phyloP scores from a whole-genome alignment of 2,113 vertebrate genomes.

The Microcebus tavaratra region DNA sequence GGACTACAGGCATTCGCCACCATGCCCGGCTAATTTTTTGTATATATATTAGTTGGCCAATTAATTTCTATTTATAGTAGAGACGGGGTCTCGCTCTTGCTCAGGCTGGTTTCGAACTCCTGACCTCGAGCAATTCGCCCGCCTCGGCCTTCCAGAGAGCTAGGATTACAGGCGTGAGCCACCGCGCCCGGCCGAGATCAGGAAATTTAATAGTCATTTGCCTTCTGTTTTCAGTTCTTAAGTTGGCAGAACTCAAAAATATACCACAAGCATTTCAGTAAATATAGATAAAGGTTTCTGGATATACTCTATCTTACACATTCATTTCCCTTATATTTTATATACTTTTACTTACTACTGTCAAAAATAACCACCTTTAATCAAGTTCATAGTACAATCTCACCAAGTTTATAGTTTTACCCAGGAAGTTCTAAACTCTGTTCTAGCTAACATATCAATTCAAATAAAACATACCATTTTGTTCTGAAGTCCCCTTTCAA shows the following conservation, averaged over 20 bases:
- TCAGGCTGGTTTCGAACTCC: no score
- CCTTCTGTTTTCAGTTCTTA: constrained; percentile 45
- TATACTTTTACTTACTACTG: constrained; percentile 1
- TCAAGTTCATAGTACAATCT: neutral
- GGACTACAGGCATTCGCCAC: no score
- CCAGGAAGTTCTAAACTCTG: neutral
- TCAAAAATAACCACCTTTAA: constrained; percentile 41
- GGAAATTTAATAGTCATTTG: constrained; percentile 35
- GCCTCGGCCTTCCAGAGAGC: no score
- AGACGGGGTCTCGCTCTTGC: no score
- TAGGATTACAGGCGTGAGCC: no score
- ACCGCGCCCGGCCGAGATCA: neutral
- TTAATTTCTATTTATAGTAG: no score
- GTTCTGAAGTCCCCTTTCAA: neutral
- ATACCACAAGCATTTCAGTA: constrained; percentile 22
- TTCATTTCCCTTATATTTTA: constrained; percentile 43
- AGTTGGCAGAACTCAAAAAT: constrained; percentile 34
- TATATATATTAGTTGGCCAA: no score
- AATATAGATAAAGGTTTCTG: constrained; percentile 29
- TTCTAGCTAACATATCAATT: neutral
- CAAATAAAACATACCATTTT: neutral
- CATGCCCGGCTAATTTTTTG: no score
- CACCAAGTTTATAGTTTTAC: neutral
- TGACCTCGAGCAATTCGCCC: no score
- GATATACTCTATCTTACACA: neutral